Conservation (phyloP, 2,888 invertebrate genomes). For the Chromoteleia sp. region DNA sequence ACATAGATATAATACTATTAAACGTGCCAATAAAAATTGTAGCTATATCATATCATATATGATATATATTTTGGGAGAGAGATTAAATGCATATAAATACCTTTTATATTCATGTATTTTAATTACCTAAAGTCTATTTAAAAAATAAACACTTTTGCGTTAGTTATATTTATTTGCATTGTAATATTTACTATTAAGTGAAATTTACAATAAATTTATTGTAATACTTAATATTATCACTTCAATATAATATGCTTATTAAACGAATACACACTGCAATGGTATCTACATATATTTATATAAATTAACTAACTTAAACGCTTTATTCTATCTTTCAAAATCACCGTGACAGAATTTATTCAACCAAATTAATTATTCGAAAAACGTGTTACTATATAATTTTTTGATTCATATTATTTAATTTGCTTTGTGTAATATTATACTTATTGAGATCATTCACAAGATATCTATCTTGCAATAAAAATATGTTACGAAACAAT, state of each 20-base stretch:
- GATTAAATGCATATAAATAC: too few species aligned
- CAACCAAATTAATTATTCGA: constrained; percentile 20
- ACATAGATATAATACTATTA: too few species aligned
- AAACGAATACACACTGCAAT: constrained; percentile 36
- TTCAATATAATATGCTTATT: constrained; percentile 25
- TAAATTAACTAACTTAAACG: constrained; percentile 38
- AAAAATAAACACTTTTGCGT: neutral
- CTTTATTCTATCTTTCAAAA: constrained; percentile 14
- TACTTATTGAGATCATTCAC: too few species aligned
- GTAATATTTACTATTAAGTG: constrained; percentile 4
- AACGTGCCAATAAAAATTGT: too few species aligned
- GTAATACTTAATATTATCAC: constrained; percentile 41
- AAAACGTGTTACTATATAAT: too few species aligned
- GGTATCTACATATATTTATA: constrained; percentile 44
- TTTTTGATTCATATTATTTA: neutral
- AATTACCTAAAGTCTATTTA: too few species aligned
- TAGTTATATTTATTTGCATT: constrained; percentile 19
- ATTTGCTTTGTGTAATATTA: neutral
- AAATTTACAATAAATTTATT: constrained; percentile 46
- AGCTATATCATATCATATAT: too few species aligned
- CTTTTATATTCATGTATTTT: too few species aligned
- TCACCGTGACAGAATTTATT: constrained; percentile 32
- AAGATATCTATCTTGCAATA: too few species aligned
- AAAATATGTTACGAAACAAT: too few species aligned
- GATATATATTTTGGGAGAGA: too few species aligned